Conservation (phyloP, 2,797 vertebrate species). For the Corythornis leucogaster region DNA sequence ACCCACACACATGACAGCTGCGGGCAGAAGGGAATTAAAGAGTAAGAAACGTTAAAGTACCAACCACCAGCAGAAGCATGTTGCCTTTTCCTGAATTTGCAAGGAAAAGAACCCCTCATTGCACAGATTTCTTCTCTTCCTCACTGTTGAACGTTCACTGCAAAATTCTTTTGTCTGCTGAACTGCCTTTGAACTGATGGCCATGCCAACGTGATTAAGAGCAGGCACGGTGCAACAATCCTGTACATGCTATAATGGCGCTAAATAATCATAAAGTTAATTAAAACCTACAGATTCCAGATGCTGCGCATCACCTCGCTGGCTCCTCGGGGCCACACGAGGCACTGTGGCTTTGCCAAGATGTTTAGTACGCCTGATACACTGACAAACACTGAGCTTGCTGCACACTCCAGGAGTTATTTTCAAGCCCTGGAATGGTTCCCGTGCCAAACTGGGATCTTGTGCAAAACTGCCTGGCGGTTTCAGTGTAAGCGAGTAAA, state of each 20-base stretch:
- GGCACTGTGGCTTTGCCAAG: conserved; percentile 67
- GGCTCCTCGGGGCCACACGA: conserved; percentile 76
- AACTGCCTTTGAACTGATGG: conserved; percentile 41
- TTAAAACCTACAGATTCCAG: conserved; percentile 82
- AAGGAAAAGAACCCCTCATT: neutral
- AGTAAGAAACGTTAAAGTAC: neutral
- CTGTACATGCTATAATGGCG: conserved; percentile 65
- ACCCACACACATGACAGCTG: conserved; percentile 98
- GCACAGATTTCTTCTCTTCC: neutral
- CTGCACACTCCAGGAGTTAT: conserved; percentile 61
- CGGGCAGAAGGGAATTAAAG: conserved; percentile 1
- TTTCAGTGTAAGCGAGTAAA: conserved; percentile 36
- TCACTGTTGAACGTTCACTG: neutral
- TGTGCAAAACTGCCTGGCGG: conserved; percentile 17
- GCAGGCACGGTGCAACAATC: conserved; percentile 67
- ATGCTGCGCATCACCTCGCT: conserved; percentile 76
- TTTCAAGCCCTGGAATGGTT: conserved; percentile 66
- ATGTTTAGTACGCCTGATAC: conserved; percentile 62
- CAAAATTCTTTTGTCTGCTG: conserved; percentile 51
- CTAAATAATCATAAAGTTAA: conserved; percentile 81
- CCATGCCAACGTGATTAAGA: conserved; percentile 66
- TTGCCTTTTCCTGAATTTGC: neutral
- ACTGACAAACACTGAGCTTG: conserved; percentile 50
- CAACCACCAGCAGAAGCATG: neutral
- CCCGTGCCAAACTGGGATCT: conserved; percentile 38